These are phyloP conservation scores for Triplophysa dalaica DNA, from an alignment of 2,113 vertebrate species.

Conservation along the genomic window DNA sequence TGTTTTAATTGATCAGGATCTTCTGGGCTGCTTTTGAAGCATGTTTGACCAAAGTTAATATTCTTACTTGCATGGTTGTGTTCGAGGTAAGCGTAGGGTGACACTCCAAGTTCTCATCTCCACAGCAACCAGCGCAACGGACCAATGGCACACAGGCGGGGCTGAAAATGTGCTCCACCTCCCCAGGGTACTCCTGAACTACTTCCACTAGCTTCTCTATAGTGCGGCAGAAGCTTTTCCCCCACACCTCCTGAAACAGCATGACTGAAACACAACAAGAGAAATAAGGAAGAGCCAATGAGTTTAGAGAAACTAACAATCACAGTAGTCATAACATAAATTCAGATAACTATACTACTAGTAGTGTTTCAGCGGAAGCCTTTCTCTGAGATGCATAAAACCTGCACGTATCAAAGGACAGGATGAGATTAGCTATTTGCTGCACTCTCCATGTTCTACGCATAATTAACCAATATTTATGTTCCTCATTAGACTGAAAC, in stretches of 20 bases:
- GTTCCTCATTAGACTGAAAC: too few species aligned
- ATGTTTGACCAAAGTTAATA: not conserved
- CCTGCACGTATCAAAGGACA: too few species aligned
- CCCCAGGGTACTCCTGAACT: conserved; percentile 82
- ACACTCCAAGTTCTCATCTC: conserved; percentile 87
- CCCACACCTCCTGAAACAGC: conserved; percentile 90
- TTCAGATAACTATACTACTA: too few species aligned
- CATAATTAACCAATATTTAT: too few species aligned
- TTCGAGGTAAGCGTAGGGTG: conserved; percentile 78
- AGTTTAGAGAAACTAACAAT: not conserved
- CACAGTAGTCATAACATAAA: too few species aligned
- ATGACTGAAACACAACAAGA: conserved; percentile 73
- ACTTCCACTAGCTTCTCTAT: conserved; percentile 90
- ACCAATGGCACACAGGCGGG: conserved; percentile 88
- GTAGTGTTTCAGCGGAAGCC: too few species aligned
- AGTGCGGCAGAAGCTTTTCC: conserved; percentile 88
- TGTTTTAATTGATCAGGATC: not conserved
- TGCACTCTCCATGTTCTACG: too few species aligned
- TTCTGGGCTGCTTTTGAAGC: not conserved
- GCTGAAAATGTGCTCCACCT: conserved; percentile 89
- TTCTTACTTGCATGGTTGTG: conserved; percentile 88
- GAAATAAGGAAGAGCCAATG: not conserved
- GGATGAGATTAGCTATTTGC: too few species aligned
- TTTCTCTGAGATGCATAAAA: too few species aligned
- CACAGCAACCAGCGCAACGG: conserved; percentile 91